These are phyloP conservation scores for Acanthurus leucopareius DNA, from an alignment of 2,797 vertebrate genomes.

Conservation along the genomic window DNA sequence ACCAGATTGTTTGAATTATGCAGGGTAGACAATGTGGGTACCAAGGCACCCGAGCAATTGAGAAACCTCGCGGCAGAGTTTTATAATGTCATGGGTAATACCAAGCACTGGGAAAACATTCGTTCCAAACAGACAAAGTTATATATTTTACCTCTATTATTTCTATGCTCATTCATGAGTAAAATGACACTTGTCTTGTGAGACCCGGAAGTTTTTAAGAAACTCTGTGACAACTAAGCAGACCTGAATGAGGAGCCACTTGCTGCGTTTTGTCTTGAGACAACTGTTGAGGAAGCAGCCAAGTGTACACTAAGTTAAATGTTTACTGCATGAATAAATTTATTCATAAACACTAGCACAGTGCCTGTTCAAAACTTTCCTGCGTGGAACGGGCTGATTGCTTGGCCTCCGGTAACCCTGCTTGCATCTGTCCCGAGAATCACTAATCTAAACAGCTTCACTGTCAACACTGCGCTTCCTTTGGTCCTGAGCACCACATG, in stretches of 20 bases:
- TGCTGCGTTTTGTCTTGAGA: slow-evolving; percentile 44
- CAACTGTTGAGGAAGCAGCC: slow-evolving; percentile 42
- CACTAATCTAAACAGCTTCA: not conserved
- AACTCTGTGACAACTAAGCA: slow-evolving; percentile 47
- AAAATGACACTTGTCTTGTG: slow-evolving; percentile 40
- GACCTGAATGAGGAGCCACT: slow-evolving; percentile 19
- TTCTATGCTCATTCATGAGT: slow-evolving; percentile 46
- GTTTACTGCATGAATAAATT: slow-evolving; percentile 15
- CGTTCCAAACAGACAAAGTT: slow-evolving; percentile 1
- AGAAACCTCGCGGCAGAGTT: not conserved
- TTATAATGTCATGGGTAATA: not conserved
- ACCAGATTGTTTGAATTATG: too few relatives aligned
- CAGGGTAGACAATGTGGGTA: not conserved
- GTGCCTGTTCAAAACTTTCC: not conserved
- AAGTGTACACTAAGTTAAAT: slow-evolving; percentile 25
- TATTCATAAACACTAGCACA: not conserved
- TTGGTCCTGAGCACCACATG: not conserved
- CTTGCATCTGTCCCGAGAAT: not conserved
- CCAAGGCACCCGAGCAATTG: not conserved
- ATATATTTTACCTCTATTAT: slow-evolving; percentile 24
- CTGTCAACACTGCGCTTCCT: not conserved
- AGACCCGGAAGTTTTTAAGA: not conserved
- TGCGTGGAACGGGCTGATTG: not conserved
- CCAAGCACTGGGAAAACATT: slow-evolving; percentile 21
- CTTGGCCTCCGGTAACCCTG: not conserved